These are phyloP conservation scores for Datnioides undecimradiatus DNA, from an alignment of 2,113 vertebrate genomes.

Conservation along the genomic window DNA sequence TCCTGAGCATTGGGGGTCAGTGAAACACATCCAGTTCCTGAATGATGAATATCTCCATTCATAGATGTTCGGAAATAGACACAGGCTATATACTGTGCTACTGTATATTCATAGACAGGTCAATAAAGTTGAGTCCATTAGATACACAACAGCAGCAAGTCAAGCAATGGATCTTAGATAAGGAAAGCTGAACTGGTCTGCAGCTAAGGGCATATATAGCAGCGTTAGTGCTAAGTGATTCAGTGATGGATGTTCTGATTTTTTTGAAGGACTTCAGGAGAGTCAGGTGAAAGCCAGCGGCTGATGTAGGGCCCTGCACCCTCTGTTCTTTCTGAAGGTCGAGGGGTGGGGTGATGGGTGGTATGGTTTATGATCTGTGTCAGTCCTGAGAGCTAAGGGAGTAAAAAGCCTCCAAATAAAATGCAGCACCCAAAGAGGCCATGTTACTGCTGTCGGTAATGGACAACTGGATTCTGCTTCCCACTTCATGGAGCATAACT, in stretches of 20 bases:
- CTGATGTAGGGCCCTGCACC: constrained; percentile 41
- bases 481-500: constrained; percentile 28
- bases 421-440: constrained; percentile 41
- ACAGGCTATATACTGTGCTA: constrained; percentile 33
- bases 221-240: constrained; percentile 55
- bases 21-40: constrained; percentile 29
- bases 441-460: constrained; percentile 25
- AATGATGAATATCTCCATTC: constrained; percentile 56
- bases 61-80: constrained; percentile 60
- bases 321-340: constrained; percentile 62
- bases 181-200: constrained; percentile 31
- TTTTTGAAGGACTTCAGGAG: constrained; percentile 36
- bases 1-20: constrained; percentile 13
- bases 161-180: constrained; percentile 57
- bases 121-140: constrained; percentile 73
- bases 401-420: constrained; percentile 54
- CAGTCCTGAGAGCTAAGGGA: constrained; percentile 54
- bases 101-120: constrained; percentile 63
- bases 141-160: constrained; percentile 39
- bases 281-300: constrained; percentile 55
- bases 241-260: constrained; percentile 60
- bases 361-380: constrained; percentile 66
- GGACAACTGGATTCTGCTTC: constrained; percentile 44
- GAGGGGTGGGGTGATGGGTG: constrained; percentile 7
- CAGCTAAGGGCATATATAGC: constrained; percentile 32